A percentile compares a stretch with the other conserved stretches of the same genome.
phyloP scores from a whole-genome alignment of 2,888 invertebrate species.

The Drosophila falleni region DNA sequence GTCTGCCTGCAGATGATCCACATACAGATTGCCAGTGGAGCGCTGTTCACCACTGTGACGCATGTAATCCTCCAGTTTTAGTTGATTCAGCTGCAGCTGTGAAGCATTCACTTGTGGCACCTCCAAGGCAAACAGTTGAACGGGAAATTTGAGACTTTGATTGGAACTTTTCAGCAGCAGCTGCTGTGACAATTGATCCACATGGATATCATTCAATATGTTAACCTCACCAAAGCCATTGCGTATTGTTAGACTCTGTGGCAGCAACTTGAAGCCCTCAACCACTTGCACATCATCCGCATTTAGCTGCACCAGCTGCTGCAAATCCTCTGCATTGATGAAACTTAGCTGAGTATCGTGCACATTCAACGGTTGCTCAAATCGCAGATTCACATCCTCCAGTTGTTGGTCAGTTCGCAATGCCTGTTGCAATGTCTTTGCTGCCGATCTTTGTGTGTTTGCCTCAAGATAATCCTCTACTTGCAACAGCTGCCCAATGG shows the following conservation, averaged over 20 bases:
- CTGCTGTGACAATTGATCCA: slow-evolving; percentile 84
- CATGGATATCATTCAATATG: slow-evolving; percentile 85
- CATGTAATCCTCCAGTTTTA: slow-evolving; percentile 56
- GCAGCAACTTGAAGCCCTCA: slow-evolving; percentile 86
- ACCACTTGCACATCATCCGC: slow-evolving; percentile 85
- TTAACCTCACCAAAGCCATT: slow-evolving; percentile 84
- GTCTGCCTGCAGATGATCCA: slow-evolving; percentile 55
- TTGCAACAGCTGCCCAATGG: slow-evolving; percentile 84
- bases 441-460: slow-evolving; percentile 56
- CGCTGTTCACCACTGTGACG: slow-evolving; percentile 65
- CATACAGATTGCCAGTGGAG: slow-evolving; percentile 59
- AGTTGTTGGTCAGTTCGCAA: slow-evolving; percentile 67
- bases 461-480: slow-evolving; percentile 74
- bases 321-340: slow-evolving; percentile 85
- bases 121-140: slow-evolving; percentile 81
- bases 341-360: slow-evolving; percentile 84
- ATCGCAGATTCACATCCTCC: slow-evolving; percentile 74
- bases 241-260: slow-evolving; percentile 84
- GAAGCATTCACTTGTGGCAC: slow-evolving; percentile 65
- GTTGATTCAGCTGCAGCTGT: slow-evolving; percentile 44
- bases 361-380: slow-evolving; percentile 71
- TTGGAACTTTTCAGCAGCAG: slow-evolving; percentile 85
- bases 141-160: slow-evolving; percentile 85
- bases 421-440: slow-evolving; percentile 61
- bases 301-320: slow-evolving; percentile 85